Percentiles rank a stretch among this genome's conserved stretches.
These are phyloP conservation scores for Chaetodon trifascialis DNA, from an alignment of 2,113 vertebrate genomes.

Conservation along the genomic window DNA sequence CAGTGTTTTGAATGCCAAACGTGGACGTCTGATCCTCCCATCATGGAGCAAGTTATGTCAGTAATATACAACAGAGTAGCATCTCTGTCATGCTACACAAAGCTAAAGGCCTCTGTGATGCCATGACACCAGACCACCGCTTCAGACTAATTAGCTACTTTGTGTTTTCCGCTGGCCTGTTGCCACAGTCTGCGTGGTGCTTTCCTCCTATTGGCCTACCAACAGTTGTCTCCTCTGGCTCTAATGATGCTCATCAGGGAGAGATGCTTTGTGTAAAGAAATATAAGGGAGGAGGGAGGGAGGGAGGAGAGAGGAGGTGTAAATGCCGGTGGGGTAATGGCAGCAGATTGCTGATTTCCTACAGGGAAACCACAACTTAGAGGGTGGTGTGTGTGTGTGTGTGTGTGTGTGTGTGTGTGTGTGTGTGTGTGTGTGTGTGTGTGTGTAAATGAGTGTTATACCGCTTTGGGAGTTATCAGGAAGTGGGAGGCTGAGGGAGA, in stretches of 20 bases:
- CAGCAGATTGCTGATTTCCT: constrained; percentile 70
- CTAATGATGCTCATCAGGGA: constrained; percentile 51
- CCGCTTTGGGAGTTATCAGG: constrained; percentile 41
- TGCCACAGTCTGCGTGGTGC: constrained; percentile 49
- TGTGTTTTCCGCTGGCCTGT: constrained; percentile 39
- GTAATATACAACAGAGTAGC: neutral
- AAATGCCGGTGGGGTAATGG: constrained; percentile 46
- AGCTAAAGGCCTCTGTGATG: constrained; percentile 16
- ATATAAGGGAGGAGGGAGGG: neutral
- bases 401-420: neutral
- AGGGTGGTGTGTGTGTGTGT: neutral
- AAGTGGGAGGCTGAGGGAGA: constrained; percentile 45
- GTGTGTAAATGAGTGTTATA: constrained; percentile 7
- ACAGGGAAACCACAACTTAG: constrained; percentile 59
- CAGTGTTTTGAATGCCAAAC: neutral
- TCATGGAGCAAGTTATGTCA: neutral
- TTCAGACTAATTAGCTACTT: constrained; percentile 52
- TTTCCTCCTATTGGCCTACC: constrained; percentile 26
- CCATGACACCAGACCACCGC: constrained; percentile 39
- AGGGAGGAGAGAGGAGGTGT: constrained; percentile 14
- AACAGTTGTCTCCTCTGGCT: constrained; percentile 22
- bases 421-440: neutral
- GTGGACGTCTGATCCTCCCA: neutral
- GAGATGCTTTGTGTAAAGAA: constrained; percentile 41
- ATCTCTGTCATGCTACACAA: neutral